These are phyloP conservation scores for Lethenteron camtschaticum DNA, from an alignment of 2,113 vertebrate species.

Conservation along the genomic window DNA sequence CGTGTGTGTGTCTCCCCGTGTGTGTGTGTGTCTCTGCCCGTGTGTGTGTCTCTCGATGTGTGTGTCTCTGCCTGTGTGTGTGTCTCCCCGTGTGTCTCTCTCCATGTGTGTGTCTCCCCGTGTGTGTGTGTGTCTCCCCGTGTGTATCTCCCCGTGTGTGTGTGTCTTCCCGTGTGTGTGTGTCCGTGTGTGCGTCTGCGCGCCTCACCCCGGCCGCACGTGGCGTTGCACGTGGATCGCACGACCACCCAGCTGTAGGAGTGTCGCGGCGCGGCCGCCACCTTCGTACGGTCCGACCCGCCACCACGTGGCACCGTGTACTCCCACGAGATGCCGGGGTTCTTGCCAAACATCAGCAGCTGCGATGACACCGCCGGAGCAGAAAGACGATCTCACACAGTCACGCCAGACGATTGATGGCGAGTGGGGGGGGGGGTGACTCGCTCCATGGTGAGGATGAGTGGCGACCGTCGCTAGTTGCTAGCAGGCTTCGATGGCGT, in stretches of 20 bases:
- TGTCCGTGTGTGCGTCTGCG: neutral
- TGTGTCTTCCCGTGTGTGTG: neutral
- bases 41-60: no score
- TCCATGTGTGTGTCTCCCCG: neutral
- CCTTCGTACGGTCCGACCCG: conserved; percentile 13
- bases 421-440: no score
- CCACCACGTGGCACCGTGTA: conserved; percentile 47
- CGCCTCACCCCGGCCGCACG: conserved; percentile 61
- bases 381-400: no score
- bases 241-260: conserved; percentile 51
- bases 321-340: conserved; percentile 72
- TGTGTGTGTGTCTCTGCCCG: no score
- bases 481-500: no score
- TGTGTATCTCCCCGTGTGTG: neutral
- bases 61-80: neutral
- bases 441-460: no score
- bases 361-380: conserved; percentile 14
- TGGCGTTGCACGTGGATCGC: conserved; percentile 53
- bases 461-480: no score
- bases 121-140: no score
- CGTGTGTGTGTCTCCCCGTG: no score
- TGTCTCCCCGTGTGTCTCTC: no score
- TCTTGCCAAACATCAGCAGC: conserved; percentile 81
- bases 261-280: conserved; percentile 19
- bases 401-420: no score